Conservation (phyloP, 2,797 vertebrate species). For the Tauraco hartlaubi region DNA sequence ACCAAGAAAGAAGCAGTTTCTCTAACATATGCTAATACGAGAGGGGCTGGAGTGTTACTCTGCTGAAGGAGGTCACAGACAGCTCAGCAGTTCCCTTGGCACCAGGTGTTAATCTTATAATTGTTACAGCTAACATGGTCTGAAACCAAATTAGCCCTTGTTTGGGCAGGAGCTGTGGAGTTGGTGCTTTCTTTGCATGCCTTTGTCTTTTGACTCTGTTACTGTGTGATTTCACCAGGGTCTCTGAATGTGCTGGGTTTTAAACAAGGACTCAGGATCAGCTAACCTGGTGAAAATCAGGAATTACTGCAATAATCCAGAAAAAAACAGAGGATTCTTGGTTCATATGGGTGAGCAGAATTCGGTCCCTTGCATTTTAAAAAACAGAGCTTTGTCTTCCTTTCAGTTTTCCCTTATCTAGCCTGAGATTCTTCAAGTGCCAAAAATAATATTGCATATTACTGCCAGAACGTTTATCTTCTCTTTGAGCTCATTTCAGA, state of each 20-base stretch:
- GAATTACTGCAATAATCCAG: neutral
- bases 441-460: constrained; percentile 70
- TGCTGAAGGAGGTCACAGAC: constrained; percentile 6
- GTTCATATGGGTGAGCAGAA: neutral
- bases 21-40: neutral
- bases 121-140: neutral
- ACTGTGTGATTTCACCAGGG: neutral
- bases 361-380: neutral
- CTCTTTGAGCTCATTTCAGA: constrained; percentile 39
- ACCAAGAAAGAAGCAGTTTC: neutral
- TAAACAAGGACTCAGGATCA: neutral
- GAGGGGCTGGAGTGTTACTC: neutral
- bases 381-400: neutral
- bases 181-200: neutral
- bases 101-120: constrained; percentile 46
- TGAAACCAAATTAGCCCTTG: constrained; percentile 42
- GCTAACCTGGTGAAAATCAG: neutral
- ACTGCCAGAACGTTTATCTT: constrained; percentile 67
- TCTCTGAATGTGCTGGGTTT: neutral
- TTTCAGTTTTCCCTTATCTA: constrained; percentile 64
- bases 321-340: neutral
- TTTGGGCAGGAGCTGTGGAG: constrained; percentile 12
- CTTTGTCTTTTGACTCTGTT: constrained; percentile 15
- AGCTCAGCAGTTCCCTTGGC: constrained; percentile 12
- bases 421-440: constrained; percentile 50